Base-by-base conservation (phyloP, 1,140 invertebrate species). In the Drosophila paulistorum region DNA sequence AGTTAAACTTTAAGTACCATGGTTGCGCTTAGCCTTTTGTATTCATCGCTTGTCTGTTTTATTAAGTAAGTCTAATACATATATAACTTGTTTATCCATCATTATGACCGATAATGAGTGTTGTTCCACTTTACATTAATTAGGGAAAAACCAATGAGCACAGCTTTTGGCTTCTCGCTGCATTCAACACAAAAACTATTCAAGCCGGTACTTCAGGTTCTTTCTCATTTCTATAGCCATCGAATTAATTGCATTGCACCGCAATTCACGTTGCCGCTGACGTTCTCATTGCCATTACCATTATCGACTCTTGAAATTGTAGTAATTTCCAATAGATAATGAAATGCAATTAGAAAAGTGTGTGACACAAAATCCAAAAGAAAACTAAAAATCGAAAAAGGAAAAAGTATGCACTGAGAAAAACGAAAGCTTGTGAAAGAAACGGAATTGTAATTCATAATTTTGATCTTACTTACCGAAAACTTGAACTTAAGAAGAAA, bases 281-380 rank as follows among this genome's bases (percentile, higher is more conserved):
- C 64, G 45, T 73, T 71, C 67, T 62, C 71, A 79, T 79, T 65
- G 73, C 55, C 54, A 73, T 64, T 65, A 72, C 66, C 61, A 76
- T 54, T 63, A 64, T 54, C 57, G 65, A 42, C 62, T 60, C 77
- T 81, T 42, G 68, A 68, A 69, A 80, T 71, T 57, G 73, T 67
- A 74, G 74, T 81, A 81, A 74, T 81, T 86, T 84, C 69, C 61
- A 71, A 78, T 72, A 77, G 83, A 83, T 86, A 86, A 86, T 82
- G 83, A 83, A 86, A 86, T 87, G 83, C 82, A 86, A 86, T 86
- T 87, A 86, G 79, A 79, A 51, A 79, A 69, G 57, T 73, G 67
- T 71, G 54, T 51, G 54, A 45, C 41, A 61, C 55, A 42, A 23
- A 51, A 37, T 17, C 45, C 37, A 66, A n/a, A 39, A 65, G n/a